Evolutionary conservation across 2,888 invertebrate species (phyloP).

Genomic region (Notodonta dromedarius): DNA sequence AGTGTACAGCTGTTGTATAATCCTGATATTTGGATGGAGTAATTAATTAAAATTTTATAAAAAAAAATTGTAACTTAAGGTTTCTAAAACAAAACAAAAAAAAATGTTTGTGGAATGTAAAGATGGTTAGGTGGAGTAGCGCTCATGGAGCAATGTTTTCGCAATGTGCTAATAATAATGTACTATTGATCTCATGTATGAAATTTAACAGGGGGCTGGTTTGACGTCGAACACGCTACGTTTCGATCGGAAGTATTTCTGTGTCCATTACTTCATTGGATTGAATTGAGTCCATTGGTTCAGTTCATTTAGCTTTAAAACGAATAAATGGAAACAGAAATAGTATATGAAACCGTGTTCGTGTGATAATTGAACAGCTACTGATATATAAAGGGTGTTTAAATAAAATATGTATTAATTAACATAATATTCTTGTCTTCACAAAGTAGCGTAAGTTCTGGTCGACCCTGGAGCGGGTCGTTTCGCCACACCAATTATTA

Average conservation of each 20-base stretch:
- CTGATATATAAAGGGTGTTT: constrained; percentile 32
- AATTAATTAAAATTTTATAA: constrained; percentile 33
- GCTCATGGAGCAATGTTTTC: constrained; percentile 64
- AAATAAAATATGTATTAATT: constrained; percentile 30
- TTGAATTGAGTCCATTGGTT: too few species aligned
- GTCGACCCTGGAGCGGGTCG: constrained; percentile 10
- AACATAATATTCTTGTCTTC: constrained; percentile 35
- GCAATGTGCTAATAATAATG: constrained; percentile 44
- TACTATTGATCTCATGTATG: constrained; percentile 71
- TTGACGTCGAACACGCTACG: constrained; percentile 34
- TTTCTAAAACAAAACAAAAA: constrained; percentile 48
- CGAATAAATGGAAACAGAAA: constrained; percentile 46
- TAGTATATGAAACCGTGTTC: constrained; percentile 42
- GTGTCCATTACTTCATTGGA: constrained; percentile 30
- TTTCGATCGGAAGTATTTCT: constrained; percentile 50
- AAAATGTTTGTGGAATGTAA: constrained; percentile 55
- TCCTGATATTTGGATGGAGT: constrained; percentile 33
- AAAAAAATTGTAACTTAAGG: constrained; percentile 44
- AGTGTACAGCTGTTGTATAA: constrained; percentile 25
- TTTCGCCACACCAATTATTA: constrained; percentile 23
- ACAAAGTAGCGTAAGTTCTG: constrained; percentile 32
- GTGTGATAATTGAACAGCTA: constrained; percentile 50
- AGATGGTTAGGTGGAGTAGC: constrained; percentile 42
- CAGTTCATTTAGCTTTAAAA: constrained; percentile 32
- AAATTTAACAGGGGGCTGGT: constrained; percentile 45